These are phyloP conservation scores for Pteronotus mesoamericanus DNA, from an alignment of 2,797 vertebrate species.

Conservation along the genomic window DNA sequence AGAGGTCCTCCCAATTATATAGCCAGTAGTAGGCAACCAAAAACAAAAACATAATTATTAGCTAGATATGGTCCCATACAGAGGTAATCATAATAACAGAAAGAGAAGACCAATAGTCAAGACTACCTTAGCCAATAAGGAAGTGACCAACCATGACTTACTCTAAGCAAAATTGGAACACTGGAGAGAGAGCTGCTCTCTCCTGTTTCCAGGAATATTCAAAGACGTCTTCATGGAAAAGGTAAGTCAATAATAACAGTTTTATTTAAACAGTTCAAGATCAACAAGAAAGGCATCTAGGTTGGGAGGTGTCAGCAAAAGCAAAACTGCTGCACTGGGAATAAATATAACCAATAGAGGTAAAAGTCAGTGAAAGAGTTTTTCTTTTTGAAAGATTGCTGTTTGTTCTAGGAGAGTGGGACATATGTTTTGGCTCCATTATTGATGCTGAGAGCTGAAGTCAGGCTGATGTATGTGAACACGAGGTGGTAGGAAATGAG, in stretches of 20 bases:
- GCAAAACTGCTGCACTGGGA: neutral
- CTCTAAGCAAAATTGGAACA: neutral
- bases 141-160: neutral
- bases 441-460: neutral
- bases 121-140: neutral
- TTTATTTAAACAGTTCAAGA: neutral
- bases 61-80: neutral
- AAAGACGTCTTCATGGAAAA: neutral
- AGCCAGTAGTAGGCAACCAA: neutral
- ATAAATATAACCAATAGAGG: neutral
- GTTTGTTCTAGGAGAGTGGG: neutral
- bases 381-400: neutral
- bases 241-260: neutral
- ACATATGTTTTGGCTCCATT: neutral
- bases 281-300: neutral
- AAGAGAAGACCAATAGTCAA: neutral
- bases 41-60: neutral
- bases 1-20: neutral
- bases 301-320: neutral
- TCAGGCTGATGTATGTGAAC: neutral
- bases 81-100: neutral
- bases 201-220: neutral
- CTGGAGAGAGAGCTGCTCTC: neutral
- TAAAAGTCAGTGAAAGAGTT: neutral
- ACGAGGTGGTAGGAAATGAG: neutral